A percentile compares a stretch with the other conserved stretches of the same genome.
Conservation (phyloP, 2,888 invertebrate genomes). For the Xiphydria camelus region DNA sequence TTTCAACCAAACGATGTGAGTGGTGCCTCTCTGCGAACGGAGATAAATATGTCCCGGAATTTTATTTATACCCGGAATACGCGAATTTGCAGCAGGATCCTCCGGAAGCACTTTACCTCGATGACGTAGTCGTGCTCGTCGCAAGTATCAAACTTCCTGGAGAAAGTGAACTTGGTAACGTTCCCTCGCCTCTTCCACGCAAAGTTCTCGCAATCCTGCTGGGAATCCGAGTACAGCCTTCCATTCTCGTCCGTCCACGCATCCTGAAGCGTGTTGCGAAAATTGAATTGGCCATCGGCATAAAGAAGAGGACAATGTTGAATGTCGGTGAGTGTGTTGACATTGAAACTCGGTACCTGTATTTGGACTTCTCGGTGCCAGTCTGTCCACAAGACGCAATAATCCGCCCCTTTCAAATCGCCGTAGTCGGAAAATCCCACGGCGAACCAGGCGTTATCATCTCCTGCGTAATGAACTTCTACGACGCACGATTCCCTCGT, state of each 20-base stretch:
- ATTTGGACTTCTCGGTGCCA: slow-evolving; percentile 65
- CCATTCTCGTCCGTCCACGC: slow-evolving; percentile 71
- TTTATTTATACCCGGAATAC: too few species aligned
- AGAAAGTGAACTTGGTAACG: slow-evolving; percentile 73
- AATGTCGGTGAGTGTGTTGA: slow-evolving; percentile 1
- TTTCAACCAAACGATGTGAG: slow-evolving; percentile 83
- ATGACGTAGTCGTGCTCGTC: slow-evolving; percentile 75
- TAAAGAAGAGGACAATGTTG: slow-evolving; percentile 1
- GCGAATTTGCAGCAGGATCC: not conserved
- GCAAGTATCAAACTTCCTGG: slow-evolving; percentile 83
- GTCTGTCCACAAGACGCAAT: slow-evolving; percentile 80
- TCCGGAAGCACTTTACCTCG: slow-evolving; percentile 61
- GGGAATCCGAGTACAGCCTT: slow-evolving; percentile 67
- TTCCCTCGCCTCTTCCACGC: slow-evolving; percentile 61
- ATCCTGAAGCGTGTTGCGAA: slow-evolving; percentile 63
- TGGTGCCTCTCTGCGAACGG: slow-evolving; percentile 77
- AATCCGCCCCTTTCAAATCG: slow-evolving; percentile 72
- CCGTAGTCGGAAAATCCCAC: slow-evolving; percentile 87
- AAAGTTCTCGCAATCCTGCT: slow-evolving; percentile 76
- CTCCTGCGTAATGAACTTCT: slow-evolving; percentile 48
- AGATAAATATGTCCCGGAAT: not conserved
- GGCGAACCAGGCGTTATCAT: slow-evolving; percentile 71
- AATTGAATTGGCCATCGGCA: not conserved
- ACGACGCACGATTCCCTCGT: slow-evolving; percentile 37
- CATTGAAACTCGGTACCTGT: slow-evolving; percentile 60